Evolutionary conservation across 2,888 invertebrate species (phyloP).

Genomic region (Omphaloscelis lunosa): DNA sequence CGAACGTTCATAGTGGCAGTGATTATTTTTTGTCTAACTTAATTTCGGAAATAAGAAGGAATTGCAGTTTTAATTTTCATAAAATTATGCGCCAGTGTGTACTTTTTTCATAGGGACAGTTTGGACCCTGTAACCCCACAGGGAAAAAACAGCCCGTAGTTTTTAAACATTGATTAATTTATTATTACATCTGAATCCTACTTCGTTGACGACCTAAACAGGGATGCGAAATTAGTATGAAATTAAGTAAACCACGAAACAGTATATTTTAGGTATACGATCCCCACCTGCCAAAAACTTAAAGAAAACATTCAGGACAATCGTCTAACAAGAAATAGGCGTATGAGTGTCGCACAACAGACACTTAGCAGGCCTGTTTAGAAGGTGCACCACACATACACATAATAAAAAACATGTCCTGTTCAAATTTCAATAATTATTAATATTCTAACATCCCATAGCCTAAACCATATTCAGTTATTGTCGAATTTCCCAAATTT

Average conservation of each 20-base stretch:
- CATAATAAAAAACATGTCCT: neutral
- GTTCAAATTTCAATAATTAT: too few species aligned
- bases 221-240: too few species aligned
- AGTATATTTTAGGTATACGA: neutral
- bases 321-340: conserved; percentile 26
- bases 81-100: neutral
- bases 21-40: neutral
- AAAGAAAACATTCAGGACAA: conserved; percentile 37
- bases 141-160: neutral
- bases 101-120: neutral
- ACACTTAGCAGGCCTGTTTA: neutral
- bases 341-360: neutral
- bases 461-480: too few species aligned
- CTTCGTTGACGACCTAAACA: neutral
- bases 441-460: too few species aligned
- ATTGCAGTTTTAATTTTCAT: neutral
- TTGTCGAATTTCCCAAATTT: too few species aligned
- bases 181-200: too few species aligned
- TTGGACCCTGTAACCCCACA: too few species aligned
- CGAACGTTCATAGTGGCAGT: neutral
- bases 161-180: neutral
- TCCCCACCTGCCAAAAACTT: neutral
- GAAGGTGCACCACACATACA: conserved; percentile 13
- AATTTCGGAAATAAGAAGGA: too few species aligned
- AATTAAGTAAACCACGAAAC: neutral